Percentiles rank a stretch among this genome's conserved stretches.
Conservation (phyloP, 2,797 vertebrate genomes). For the Prunella strophiata region DNA sequence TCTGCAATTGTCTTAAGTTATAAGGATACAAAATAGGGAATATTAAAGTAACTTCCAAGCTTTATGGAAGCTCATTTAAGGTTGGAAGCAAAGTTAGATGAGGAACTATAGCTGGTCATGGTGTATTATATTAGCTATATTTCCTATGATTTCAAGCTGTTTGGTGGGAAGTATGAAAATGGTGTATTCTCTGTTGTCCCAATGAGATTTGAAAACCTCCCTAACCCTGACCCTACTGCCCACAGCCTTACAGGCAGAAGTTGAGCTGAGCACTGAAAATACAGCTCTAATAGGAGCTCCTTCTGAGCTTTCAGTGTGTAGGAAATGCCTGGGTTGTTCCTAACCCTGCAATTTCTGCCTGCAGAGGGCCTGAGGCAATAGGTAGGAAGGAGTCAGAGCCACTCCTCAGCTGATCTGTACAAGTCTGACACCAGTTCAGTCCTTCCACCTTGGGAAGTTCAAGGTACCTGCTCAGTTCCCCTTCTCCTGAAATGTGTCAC, state of each 20-base stretch:
- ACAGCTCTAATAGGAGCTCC: neutral
- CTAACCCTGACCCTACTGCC: neutral
- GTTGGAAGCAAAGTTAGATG: neutral
- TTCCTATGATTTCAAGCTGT: neutral
- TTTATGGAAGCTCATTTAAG: neutral
- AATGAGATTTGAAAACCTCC: neutral
- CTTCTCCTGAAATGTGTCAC: neutral
- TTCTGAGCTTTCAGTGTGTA: neutral
- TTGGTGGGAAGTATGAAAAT: neutral
- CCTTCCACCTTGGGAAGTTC: neutral
- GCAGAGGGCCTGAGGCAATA: neutral
- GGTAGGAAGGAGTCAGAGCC: neutral
- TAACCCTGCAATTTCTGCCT: neutral
- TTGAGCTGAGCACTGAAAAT: neutral
- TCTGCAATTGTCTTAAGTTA: neutral
- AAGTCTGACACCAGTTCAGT: neutral
- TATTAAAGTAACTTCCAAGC: neutral
- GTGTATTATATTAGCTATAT: neutral
- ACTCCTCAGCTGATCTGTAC: neutral
- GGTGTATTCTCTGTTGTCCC: neutral
- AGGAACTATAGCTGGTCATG: neutral
- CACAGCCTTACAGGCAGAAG: neutral
- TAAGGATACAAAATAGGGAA: neutral
- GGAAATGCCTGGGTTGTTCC: neutral
- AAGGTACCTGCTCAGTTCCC: neutral